These are phyloP conservation scores for Montipora efflorescens DNA, from an alignment of 64 coral and sea anemone species.

Conservation along the genomic window DNA sequence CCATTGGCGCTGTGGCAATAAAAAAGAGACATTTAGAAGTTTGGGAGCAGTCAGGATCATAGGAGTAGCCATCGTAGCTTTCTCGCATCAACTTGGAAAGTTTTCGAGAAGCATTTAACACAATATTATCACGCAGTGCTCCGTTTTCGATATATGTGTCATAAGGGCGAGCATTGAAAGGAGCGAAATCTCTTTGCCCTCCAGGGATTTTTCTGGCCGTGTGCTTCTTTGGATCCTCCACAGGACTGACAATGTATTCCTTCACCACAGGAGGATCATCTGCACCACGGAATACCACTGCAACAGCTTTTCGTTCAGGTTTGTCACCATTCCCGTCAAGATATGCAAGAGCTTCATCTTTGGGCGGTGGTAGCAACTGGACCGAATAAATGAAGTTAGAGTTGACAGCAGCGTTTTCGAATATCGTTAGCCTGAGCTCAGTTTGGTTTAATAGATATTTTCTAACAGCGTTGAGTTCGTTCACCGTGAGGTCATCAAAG, in stretches of 20 bases:
- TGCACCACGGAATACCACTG: conserved; percentile 75
- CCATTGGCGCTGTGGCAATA: conserved; percentile 24
- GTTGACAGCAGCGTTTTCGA: not conserved
- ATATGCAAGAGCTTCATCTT: conserved; percentile 68
- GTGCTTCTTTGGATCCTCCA: conserved; percentile 7
- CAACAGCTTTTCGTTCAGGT: conserved; percentile 69
- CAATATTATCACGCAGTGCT: not conserved
- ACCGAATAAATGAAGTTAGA: conserved; percentile 73
- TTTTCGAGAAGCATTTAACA: not conserved
- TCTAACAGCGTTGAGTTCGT: conserved; percentile 12
- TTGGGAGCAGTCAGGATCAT: not conserved
- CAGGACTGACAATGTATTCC: conserved; percentile 71
- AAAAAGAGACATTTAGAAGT: not conserved
- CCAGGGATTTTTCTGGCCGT: not conserved
- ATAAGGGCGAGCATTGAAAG: conserved; percentile 59
- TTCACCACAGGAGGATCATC: conserved; percentile 50
- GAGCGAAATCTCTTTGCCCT: not conserved
- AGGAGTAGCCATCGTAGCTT: conserved; percentile 54
- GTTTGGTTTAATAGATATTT: conserved; percentile 30
- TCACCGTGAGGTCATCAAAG: conserved; percentile 45
- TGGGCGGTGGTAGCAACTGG: conserved; percentile 66
- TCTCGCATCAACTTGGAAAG: conserved; percentile 26
- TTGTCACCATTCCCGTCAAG: conserved; percentile 55
- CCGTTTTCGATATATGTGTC: not conserved
- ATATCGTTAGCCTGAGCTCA: not conserved